These are phyloP conservation scores for Dicycla oo DNA, from an alignment of 2,888 invertebrate genomes.

Conservation along the genomic window DNA sequence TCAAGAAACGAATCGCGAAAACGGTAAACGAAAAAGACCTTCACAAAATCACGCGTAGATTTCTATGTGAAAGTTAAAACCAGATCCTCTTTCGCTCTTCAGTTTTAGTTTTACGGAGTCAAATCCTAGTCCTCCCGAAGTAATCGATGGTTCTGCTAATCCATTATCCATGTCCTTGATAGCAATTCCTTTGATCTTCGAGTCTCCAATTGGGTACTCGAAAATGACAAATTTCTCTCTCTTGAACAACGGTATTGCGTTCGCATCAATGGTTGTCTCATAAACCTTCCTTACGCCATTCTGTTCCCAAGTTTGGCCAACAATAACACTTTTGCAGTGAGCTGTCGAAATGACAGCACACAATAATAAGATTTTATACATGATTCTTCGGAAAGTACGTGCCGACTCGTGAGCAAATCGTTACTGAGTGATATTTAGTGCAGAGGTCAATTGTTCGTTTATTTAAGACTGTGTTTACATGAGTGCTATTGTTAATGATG, in stretches of 20 bases:
- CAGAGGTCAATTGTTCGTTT: conserved; percentile 53
- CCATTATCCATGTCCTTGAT: conserved; percentile 84
- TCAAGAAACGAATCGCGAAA: background rate
- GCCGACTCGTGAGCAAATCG: conserved; percentile 53
- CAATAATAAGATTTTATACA: conserved; percentile 60
- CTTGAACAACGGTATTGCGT: conserved; percentile 76
- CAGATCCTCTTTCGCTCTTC: conserved; percentile 84
- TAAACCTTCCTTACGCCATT: conserved; percentile 78
- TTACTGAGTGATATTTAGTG: conserved; percentile 44
- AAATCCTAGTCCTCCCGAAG: conserved; percentile 83
- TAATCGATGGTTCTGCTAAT: conserved; percentile 81
- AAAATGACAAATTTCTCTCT: conserved; percentile 78
- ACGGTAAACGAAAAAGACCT: no score
- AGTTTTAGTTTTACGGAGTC: conserved; percentile 82
- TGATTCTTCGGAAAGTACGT: conserved; percentile 29
- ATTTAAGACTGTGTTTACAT: conserved; percentile 51
- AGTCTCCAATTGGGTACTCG: conserved; percentile 76
- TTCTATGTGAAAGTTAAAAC: conserved; percentile 80
- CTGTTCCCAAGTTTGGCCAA: conserved; percentile 78
- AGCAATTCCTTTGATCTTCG: conserved; percentile 84
- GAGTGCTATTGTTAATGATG: conserved; percentile 12
- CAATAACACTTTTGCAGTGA: conserved; percentile 75
- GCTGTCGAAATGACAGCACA: conserved; percentile 68
- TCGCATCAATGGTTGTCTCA: conserved; percentile 71
- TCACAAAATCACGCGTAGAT: conserved; percentile 79